phyloP scores from a whole-genome alignment of 2,797 vertebrate genomes.

The Chrysocyon brachyurus region DNA sequence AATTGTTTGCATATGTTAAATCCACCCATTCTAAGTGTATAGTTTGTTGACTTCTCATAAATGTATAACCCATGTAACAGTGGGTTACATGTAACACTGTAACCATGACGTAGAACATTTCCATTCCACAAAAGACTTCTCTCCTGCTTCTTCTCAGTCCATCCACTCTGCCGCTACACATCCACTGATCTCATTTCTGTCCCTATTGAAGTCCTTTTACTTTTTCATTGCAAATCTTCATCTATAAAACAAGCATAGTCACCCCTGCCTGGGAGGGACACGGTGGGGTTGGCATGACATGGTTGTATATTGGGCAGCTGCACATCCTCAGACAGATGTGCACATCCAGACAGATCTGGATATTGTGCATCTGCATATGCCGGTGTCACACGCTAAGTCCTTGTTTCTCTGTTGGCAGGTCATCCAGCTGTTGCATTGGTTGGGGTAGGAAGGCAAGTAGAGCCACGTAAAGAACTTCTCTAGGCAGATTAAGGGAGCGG shows the following conservation, averaged over 20 bases:
- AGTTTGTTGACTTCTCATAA: background rate
- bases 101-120: background rate
- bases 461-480: background rate
- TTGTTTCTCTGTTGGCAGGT: background rate
- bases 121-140: background rate
- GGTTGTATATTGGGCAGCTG: rapidly evolving
- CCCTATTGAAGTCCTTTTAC: background rate
- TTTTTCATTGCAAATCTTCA: background rate
- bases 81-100: too few species aligned
- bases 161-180: rapidly evolving
- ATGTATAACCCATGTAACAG: background rate
- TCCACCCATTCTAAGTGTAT: background rate
- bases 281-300: background rate
- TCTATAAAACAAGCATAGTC: background rate
- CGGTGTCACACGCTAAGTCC: background rate
- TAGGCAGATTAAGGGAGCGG: background rate
- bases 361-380: background rate
- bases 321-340: too few species aligned
- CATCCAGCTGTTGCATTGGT: background rate
- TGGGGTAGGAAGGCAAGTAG: background rate
- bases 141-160: background rate
- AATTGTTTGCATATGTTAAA: background rate
- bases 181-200: background rate
- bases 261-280: background rate
- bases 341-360: background rate